phyloP scores from a whole-genome alignment of 2,888 invertebrate genomes.

The Latrodectus elegans region DNA sequence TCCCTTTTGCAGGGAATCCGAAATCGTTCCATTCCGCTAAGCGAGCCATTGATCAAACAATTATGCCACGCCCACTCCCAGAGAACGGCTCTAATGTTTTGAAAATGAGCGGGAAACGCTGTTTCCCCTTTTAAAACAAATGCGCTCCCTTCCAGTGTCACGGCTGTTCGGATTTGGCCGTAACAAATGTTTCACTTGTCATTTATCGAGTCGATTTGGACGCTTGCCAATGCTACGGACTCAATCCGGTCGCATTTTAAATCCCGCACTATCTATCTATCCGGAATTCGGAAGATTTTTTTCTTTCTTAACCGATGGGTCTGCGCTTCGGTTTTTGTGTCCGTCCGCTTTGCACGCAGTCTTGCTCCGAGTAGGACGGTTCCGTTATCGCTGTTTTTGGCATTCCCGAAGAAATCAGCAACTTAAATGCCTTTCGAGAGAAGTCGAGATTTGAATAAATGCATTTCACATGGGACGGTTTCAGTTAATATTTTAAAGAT shows the following conservation, averaged over 20 bases:
- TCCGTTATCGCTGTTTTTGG: slow-evolving; percentile 26
- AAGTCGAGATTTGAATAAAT: too few species aligned
- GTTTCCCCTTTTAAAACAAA: slow-evolving; percentile 41
- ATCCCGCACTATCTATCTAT: slow-evolving; percentile 54
- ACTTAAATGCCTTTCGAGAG: too few species aligned
- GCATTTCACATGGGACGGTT: too few species aligned
- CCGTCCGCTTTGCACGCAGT: background rate
- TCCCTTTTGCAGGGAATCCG: background rate
- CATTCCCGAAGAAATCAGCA: background rate
- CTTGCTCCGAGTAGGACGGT: slow-evolving; percentile 8
- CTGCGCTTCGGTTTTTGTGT: slow-evolving; percentile 6
- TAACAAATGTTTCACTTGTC: slow-evolving; percentile 66
- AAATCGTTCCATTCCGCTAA: slow-evolving; percentile 37
- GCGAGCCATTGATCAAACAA: slow-evolving; percentile 57
- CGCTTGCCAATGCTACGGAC: slow-evolving; percentile 33
- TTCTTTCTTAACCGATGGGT: background rate
- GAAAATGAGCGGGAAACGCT: slow-evolving; percentile 49
- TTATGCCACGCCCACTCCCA: slow-evolving; percentile 54
- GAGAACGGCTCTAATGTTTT: slow-evolving; percentile 47
- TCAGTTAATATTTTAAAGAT: too few species aligned
- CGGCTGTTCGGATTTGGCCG: slow-evolving; percentile 42
- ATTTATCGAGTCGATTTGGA: slow-evolving; percentile 60
- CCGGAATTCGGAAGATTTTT: slow-evolving; percentile 11
- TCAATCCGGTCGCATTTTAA: slow-evolving; percentile 51
- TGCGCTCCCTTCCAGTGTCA: slow-evolving; percentile 41